A percentile compares a stretch with the other conserved stretches of the same genome.
These are phyloP conservation scores for Eupeodes luniger DNA, from an alignment of 2,888 invertebrate species.

Conservation along the genomic window DNA sequence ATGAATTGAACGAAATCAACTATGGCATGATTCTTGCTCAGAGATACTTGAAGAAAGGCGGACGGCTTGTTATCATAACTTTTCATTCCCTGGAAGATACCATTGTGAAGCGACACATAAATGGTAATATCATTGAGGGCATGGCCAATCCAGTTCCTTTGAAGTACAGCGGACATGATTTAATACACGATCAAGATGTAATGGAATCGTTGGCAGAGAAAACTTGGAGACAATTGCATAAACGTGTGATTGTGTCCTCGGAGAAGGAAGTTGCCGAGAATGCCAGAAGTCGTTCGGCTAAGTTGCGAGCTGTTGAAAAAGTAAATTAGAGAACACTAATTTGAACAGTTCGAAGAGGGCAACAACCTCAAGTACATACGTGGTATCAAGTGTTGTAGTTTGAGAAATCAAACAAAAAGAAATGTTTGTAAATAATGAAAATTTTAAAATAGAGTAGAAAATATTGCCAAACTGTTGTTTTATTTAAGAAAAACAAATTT, in stretches of 20 bases:
- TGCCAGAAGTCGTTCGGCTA: slow-evolving; percentile 95
- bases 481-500: too few relatives aligned
- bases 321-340: slow-evolving; percentile 81
- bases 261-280: slow-evolving; percentile 90
- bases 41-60: slow-evolving; percentile 90
- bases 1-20: slow-evolving; percentile 97
- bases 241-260: slow-evolving; percentile 91
- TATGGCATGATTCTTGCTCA: slow-evolving; percentile 92
- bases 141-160: slow-evolving; percentile 89
- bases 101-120: slow-evolving; percentile 95
- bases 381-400: not conserved
- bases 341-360: not conserved
- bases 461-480: too few relatives aligned
- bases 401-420: not conserved
- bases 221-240: slow-evolving; percentile 91
- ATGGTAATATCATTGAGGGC: slow-evolving; percentile 90
- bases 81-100: slow-evolving; percentile 98
- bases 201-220: slow-evolving; percentile 87
- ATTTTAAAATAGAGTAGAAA: too few relatives aligned
- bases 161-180: slow-evolving; percentile 88
- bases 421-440: not conserved
- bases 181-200: slow-evolving; percentile 86
- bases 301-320: slow-evolving; percentile 93
- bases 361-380: not conserved
- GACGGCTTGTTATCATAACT: slow-evolving; percentile 91